Conservation (phyloP, 2,888 invertebrate species). For the Ophion costatus region DNA sequence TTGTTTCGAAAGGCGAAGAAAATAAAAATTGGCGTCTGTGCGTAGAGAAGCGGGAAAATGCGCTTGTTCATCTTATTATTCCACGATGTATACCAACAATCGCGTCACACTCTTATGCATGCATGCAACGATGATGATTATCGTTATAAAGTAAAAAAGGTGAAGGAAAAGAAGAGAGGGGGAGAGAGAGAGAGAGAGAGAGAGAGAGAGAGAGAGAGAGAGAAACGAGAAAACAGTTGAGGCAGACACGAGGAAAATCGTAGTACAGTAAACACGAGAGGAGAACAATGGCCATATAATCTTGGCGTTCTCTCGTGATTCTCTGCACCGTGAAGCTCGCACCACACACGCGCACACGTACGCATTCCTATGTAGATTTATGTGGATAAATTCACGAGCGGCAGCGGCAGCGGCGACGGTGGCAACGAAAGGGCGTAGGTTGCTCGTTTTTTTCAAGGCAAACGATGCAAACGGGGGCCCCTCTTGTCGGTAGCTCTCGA, state of each 20-base stretch:
- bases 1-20: background rate
- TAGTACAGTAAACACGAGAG: constrained; percentile 31
- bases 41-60: background rate
- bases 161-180: background rate
- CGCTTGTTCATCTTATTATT: background rate
- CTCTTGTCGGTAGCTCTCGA: constrained; percentile 2
- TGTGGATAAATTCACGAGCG: constrained; percentile 11
- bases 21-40: background rate
- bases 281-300: constrained; percentile 78
- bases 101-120: background rate
- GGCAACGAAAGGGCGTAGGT: constrained; percentile 26
- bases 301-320: constrained; percentile 79
- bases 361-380: constrained; percentile 1
- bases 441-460: background rate
- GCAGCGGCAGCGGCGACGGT: background rate
- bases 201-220: too few relatives aligned
- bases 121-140: background rate
- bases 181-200: too few relatives aligned
- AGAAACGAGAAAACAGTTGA: background rate
- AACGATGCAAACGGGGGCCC: constrained; percentile 2
- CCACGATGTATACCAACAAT: background rate
- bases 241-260: constrained; percentile 1
- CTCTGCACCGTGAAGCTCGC: constrained; percentile 77
- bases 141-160: background rate
- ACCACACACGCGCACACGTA: constrained; percentile 15